A percentile compares a stretch with the other conserved stretches of the same genome.
These are phyloP conservation scores for Calliopum simillimum DNA, from an alignment of 2,888 invertebrate genomes.

Conservation along the genomic window DNA sequence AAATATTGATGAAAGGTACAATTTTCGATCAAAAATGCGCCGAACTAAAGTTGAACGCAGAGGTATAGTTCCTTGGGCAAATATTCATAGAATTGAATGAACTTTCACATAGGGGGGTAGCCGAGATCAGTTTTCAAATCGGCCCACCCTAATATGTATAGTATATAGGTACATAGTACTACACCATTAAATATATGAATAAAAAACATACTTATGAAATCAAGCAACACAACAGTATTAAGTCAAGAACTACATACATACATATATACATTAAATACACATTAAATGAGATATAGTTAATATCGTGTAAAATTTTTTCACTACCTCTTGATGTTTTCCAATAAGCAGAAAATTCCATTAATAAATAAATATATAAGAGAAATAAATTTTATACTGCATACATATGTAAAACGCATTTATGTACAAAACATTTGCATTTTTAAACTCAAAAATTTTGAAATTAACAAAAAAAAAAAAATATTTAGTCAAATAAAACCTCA, in stretches of 20 bases:
- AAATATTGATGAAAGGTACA: too few species aligned
- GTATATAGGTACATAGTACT: too few species aligned
- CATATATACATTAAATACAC: background rate
- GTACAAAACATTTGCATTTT: background rate
- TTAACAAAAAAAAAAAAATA: slow-evolving; percentile 3
- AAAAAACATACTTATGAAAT: background rate
- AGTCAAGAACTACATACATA: background rate
- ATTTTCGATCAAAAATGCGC: too few species aligned
- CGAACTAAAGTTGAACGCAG: too few species aligned
- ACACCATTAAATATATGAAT: too few species aligned
- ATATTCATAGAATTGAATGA: too few species aligned
- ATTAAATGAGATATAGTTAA: slow-evolving; percentile 14
- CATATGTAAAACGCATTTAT: too few species aligned
- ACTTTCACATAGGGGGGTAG: too few species aligned
- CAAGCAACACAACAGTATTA: too few species aligned
- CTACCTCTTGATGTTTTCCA: slow-evolving; percentile 18
- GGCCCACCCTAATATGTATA: too few species aligned
- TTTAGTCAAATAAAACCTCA: slow-evolving; percentile 11
- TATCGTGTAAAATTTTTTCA: slow-evolving; percentile 10
- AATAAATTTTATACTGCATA: slow-evolving; percentile 1
- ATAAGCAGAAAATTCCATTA: background rate
- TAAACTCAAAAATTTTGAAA: background rate
- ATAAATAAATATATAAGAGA: background rate
- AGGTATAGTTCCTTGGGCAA: too few species aligned
- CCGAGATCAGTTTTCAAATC: too few species aligned